Evolutionary conservation across 1,140 invertebrate species (phyloP).

Genomic region (Drosophila eugracilis): DNA sequence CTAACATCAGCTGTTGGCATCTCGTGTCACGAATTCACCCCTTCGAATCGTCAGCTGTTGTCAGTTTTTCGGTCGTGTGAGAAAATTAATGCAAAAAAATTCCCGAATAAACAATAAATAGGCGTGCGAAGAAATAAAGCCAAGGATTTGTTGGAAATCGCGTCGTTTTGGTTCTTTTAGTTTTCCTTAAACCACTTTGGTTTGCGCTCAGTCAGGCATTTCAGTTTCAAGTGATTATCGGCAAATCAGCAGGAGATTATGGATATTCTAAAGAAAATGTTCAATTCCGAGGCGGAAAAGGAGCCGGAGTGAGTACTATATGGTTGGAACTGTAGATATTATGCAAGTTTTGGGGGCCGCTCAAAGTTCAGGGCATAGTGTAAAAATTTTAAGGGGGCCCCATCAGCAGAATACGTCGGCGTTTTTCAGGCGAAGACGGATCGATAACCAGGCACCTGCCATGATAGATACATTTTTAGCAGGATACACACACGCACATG

Average conservation of each 20-base stretch:
- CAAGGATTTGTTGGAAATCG: conserved; percentile 42
- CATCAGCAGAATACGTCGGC: conserved; percentile 23
- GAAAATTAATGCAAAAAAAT: conserved; percentile 35
- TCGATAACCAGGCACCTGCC: conserved; percentile 71
- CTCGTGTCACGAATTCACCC: conserved; percentile 6
- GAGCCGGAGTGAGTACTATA: conserved; percentile 69
- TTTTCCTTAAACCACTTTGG: conserved; percentile 59
- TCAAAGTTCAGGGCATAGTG: background rate
- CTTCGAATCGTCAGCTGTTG: conserved; percentile 17
- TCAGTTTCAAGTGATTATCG: conserved; percentile 13
- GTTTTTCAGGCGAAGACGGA: conserved; percentile 43
- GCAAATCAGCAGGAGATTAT: conserved; percentile 37
- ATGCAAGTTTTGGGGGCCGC: conserved; percentile 12
- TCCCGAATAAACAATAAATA: conserved; percentile 38
- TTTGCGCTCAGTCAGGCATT: conserved; percentile 43
- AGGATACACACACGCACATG: conserved; percentile 62
- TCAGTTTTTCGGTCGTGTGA: conserved; percentile 40
- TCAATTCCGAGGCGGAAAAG: conserved; percentile 69
- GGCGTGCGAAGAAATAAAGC: conserved; percentile 18
- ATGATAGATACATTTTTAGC: conserved; percentile 77
- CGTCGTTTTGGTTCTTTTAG: conserved; percentile 79
- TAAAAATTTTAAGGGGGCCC: conserved; percentile 8
- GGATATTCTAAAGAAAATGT: conserved; percentile 84
- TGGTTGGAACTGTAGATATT: background rate
- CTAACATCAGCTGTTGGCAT: conserved; percentile 9